Conservation (phyloP, 2,888 invertebrate genomes). For the Orthosia gothica region DNA sequence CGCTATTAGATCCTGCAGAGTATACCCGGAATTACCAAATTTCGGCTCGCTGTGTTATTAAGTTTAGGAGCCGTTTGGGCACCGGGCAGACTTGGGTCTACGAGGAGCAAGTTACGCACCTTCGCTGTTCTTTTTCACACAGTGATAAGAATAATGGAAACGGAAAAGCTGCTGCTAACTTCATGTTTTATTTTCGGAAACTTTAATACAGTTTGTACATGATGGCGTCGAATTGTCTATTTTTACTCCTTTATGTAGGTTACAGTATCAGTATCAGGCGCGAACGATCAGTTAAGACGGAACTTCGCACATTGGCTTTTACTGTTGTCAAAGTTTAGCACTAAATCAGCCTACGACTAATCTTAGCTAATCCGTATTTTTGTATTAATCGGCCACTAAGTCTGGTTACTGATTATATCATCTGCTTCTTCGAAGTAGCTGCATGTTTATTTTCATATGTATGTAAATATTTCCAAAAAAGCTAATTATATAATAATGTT, state of each 20-base stretch:
- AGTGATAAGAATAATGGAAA: conserved; percentile 54
- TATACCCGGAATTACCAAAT: conserved; percentile 76
- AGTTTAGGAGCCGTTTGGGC: conserved; percentile 72
- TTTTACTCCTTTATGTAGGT: conserved; percentile 70
- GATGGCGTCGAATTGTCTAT: conserved; percentile 50
- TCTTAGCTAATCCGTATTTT: conserved; percentile 67
- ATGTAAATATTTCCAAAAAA: conserved; percentile 6
- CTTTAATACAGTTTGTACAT: conserved; percentile 50
- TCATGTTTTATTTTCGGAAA: conserved; percentile 57
- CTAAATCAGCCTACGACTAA: conserved; percentile 79
- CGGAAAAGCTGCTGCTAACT: conserved; percentile 47
- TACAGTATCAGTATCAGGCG: conserved; percentile 77
- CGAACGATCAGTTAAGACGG: conserved; percentile 79
- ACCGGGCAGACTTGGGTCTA: conserved; percentile 64
- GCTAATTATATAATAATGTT: not conserved
- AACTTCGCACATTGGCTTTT: conserved; percentile 83
- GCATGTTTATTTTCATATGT: not conserved
- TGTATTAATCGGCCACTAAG: conserved; percentile 48
- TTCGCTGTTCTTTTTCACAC: conserved; percentile 50
- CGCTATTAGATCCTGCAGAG: conserved; percentile 75
- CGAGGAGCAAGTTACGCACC: conserved; percentile 57
- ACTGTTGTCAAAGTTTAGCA: conserved; percentile 80
- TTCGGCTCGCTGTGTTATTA: conserved; percentile 73
- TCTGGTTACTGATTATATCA: conserved; percentile 18
- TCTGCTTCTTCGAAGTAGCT: not conserved